Base-by-base conservation (phyloP, 2,797 vertebrate genomes). In the Echeneis naucrates region DNA sequence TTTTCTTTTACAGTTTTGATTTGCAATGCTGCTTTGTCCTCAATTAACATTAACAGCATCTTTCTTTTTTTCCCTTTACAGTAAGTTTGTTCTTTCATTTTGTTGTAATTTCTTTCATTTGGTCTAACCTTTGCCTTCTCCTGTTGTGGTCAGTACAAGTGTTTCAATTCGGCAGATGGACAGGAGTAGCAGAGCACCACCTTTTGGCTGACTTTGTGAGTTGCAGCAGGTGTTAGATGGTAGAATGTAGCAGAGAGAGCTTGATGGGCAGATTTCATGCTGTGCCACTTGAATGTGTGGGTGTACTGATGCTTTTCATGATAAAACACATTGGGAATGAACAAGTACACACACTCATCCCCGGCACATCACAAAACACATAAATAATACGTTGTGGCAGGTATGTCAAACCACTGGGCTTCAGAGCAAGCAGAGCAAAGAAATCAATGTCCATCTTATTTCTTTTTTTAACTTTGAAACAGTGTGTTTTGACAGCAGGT, bases 161-260 rank as follows among this genome's bases (percentile, higher is more conserved):
- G 13, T 58, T 47, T 68, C n/a, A 13, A 42, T 10, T 1, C 13
- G 55, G 38, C 55, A 24, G 23, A 50, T 16, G 6, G 70, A 80
- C 27, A 14, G 82, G 92, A 87, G 91, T 78, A 70, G 73, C 75
- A 91, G 84, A 90, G 93, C 90, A 75, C 93, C 93, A 92, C 92
- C 93, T 88, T 87, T 80, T 93, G 94, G 84, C 30, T 6, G 21
- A 50, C 1, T 21, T 0, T 0, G 5, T 48, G 51, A 53, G 75
- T 51, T 88, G 84, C 89, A 85, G 10, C 54, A 35, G 38, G 50
- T 75, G 42, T 42, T n/a, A 45, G 67, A 4, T 8, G 19, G 52
- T 19, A n/a, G 40, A 77, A 69, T 73, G 80, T 64, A 8, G 70
- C 68, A 81, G 4, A n/a, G 48, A 14, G 45, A 56, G 57, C 55